Evolutionary conservation across 2,888 invertebrate genomes (phyloP).

Genomic region (Lobophora halterata): DNA sequence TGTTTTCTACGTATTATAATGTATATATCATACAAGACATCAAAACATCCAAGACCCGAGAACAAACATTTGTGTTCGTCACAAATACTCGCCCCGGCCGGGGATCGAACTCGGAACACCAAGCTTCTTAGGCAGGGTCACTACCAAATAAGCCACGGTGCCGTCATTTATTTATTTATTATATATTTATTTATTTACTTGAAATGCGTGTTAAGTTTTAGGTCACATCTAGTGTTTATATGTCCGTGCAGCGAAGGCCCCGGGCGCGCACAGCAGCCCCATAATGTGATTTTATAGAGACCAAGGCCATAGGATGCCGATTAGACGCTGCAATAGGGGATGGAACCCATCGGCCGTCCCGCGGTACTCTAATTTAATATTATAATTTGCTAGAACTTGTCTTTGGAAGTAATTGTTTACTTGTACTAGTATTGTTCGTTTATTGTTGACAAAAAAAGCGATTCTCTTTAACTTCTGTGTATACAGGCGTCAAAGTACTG

Average conservation of each 20-base stretch:
- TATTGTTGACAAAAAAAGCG: not conserved
- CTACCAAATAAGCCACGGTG: no score
- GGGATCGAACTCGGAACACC: no score
- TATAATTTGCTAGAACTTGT: slow-evolving; percentile 37
- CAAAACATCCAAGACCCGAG: no score
- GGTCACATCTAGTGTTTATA: slow-evolving; percentile 38
- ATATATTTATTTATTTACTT: not conserved
- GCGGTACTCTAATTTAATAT: slow-evolving; percentile 46
- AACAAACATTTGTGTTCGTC: no score
- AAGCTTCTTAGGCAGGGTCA: no score
- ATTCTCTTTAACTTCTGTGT: not conserved
- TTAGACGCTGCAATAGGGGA: slow-evolving; percentile 41
- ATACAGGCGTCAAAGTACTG: not conserved
- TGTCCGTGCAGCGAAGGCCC: slow-evolving; percentile 43
- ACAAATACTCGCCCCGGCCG: no score
- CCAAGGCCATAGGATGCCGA: slow-evolving; percentile 60
- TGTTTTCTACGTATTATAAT: no score
- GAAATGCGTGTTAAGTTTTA: not conserved
- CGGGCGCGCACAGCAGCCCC: slow-evolving; percentile 59
- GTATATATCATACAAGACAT: no score
- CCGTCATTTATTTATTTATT: slow-evolving; percentile 18
- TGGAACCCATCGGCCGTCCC: slow-evolving; percentile 26
- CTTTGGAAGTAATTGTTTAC: slow-evolving; percentile 33
- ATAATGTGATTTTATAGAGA: slow-evolving; percentile 77
- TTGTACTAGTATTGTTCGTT: not conserved